These are phyloP conservation scores for Gisinianus flammeolus DNA, from an alignment of 2,888 invertebrate species.

Conservation along the genomic window DNA sequence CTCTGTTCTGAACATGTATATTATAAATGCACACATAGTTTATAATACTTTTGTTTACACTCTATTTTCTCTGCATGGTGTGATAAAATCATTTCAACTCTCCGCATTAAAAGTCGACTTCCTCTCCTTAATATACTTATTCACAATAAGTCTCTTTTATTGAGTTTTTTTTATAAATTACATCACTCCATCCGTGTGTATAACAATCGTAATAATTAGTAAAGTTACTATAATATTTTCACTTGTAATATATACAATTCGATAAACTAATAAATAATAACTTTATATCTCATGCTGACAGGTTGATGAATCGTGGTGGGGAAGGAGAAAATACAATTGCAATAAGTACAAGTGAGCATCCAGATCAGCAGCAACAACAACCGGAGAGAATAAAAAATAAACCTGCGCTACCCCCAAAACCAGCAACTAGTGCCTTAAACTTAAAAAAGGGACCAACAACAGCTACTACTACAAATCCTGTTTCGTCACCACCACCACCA, in stretches of 20 bases:
- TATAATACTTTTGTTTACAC: neutral
- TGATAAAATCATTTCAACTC: no score
- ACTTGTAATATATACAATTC: no score
- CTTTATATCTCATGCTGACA: no score
- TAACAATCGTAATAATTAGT: no score
- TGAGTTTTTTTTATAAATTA: no score
- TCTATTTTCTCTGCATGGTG: neutral
- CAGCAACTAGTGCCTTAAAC: slow-evolving; percentile 28
- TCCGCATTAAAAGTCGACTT: no score
- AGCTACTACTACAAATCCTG: neutral
- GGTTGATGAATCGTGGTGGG: neutral
- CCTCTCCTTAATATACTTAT: no score
- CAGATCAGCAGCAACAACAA: neutral
- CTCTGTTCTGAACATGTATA: neutral
- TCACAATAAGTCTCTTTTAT: no score
- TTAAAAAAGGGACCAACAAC: neutral
- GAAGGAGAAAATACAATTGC: neutral
- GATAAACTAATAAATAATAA: no score
- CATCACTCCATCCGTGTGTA: no score
- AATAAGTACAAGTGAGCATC: neutral
- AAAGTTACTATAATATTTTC: no score
- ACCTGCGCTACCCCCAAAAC: slow-evolving; percentile 57
- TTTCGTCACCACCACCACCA: neutral
- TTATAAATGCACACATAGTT: neutral
- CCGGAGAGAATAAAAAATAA: slow-evolving; percentile 20